A percentile compares a stretch with the other conserved stretches of the same genome.
These are phyloP conservation scores for Trypoxylon attenuatum DNA, from an alignment of 2,888 invertebrate genomes.

Conservation along the genomic window DNA sequence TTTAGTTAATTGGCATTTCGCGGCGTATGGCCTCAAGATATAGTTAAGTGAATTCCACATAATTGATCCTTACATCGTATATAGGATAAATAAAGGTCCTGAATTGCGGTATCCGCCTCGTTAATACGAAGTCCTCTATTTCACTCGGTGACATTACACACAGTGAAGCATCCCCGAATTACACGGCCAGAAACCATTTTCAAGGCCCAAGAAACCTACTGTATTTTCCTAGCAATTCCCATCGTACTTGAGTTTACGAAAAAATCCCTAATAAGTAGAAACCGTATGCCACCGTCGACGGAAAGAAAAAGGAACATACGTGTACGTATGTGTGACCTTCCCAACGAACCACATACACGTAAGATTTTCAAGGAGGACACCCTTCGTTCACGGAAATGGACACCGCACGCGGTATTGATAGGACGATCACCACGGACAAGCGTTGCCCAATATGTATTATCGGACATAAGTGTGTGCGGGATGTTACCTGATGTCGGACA, in stretches of 20 bases:
- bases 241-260: neutral
- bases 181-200: neutral
- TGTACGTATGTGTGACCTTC: conserved; percentile 8
- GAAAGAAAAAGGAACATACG: conserved; percentile 17
- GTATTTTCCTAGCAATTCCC: neutral
- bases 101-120: neutral
- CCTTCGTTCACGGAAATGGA: too few relatives aligned
- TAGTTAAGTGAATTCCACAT: conserved; percentile 39
- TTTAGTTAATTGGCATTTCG: conserved; percentile 72
- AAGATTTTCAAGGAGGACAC: too few relatives aligned
- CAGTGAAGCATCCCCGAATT: neutral
- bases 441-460: too few relatives aligned
- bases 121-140: neutral
- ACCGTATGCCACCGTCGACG: conserved; percentile 5
- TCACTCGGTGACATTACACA: neutral
- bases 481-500: neutral
- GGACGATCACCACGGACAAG: neutral
- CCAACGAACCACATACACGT: too few relatives aligned
- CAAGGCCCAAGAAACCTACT: neutral
- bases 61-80: conserved; percentile 12
- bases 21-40: conserved; percentile 63
- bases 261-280: neutral
- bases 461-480: neutral
- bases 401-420: neutral
- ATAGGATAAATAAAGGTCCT: conserved; percentile 10